These are phyloP conservation scores for Echinops telfairi DNA, from an alignment of 2,113 vertebrate species.

Conservation along the genomic window DNA sequence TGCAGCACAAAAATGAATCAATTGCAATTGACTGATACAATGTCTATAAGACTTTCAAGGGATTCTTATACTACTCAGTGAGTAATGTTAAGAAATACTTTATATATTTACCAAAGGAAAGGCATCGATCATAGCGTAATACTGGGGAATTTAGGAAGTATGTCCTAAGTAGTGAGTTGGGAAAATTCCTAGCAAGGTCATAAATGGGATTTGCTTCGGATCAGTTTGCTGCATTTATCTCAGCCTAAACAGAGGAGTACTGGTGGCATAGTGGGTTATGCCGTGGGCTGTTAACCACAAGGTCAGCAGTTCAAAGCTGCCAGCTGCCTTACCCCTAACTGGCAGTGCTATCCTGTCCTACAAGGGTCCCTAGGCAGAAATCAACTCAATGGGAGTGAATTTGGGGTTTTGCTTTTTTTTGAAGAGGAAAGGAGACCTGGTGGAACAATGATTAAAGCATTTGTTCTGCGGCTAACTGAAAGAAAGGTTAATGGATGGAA, in stretches of 20 bases:
- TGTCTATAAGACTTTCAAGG: slow-evolving; percentile 21
- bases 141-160: not conserved
- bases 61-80: not conserved
- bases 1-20: slow-evolving; percentile 40
- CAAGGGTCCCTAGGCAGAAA: no score
- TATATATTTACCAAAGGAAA: slow-evolving; percentile 30
- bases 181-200: slow-evolving; percentile 43
- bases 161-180: not conserved
- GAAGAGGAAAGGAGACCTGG: no score
- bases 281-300: not conserved
- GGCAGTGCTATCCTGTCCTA: no score
- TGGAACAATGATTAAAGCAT: no score
- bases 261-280: not conserved
- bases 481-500: not conserved
- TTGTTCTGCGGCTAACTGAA: not conserved
- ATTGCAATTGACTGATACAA: slow-evolving; percentile 3
- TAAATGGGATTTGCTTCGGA: slow-evolving; percentile 1
- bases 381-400: no score
- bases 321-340: no score
- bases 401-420: no score
- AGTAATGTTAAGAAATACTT: slow-evolving; percentile 34
- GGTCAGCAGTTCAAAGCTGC: no score
- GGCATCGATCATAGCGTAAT: not conserved
- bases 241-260: not conserved
- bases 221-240: slow-evolving; percentile 1